phyloP scores from a whole-genome alignment of 2,113 vertebrate genomes.

The Speoplatyrhinus poulsoni region DNA sequence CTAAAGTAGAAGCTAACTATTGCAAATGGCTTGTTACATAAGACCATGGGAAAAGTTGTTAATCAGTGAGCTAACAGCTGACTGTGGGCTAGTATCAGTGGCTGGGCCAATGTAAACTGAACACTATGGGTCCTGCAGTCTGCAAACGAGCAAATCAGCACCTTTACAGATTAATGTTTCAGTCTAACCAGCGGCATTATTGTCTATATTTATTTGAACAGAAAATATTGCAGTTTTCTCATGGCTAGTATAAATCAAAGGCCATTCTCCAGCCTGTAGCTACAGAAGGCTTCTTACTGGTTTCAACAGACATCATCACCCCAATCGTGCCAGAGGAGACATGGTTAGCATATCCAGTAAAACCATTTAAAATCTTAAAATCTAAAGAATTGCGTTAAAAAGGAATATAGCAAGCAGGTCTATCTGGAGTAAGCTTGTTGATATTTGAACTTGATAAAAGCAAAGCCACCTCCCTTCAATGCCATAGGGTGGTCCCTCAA shows the following conservation, averaged over 20 bases:
- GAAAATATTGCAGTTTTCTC: constrained; percentile 5
- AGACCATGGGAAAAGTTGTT: constrained; percentile 51
- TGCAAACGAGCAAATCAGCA: constrained; percentile 58
- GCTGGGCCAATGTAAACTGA: constrained; percentile 62
- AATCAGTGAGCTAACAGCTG: constrained; percentile 55
- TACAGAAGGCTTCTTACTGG: no score
- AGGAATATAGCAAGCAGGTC: no score
- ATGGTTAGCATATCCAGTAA: no score
- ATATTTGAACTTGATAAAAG: no score
- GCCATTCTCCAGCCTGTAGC: background rate
- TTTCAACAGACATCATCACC: no score
- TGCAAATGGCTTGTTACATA: constrained; percentile 47
- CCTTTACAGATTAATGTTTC: constrained; percentile 38
- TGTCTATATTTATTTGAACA: constrained; percentile 23
- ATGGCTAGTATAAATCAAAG: background rate
- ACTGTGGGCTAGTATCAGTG: constrained; percentile 38
- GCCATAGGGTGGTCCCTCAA: no score
- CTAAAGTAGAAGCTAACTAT: constrained; percentile 11
- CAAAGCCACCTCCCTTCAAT: no score
- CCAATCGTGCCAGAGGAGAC: no score
- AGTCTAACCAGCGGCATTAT: constrained; percentile 7
- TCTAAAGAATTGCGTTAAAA: no score
- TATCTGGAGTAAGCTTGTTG: no score
- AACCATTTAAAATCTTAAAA: no score
- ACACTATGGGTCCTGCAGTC: constrained; percentile 60